Conservation (phyloP, 2,888 invertebrate genomes). For the Phortica okadai region DNA sequence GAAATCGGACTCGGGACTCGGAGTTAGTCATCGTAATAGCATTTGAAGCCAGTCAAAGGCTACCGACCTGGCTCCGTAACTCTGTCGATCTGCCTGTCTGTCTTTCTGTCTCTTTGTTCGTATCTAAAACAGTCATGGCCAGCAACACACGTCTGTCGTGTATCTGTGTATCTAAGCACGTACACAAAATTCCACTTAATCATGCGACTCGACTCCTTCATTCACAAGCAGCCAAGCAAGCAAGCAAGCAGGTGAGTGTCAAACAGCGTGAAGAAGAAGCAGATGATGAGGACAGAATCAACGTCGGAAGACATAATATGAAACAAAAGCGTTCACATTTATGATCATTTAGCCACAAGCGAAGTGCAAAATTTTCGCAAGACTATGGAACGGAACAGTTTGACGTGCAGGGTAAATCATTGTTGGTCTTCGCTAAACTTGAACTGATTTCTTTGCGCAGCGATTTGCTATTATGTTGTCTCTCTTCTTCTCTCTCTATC, state of each 20-base stretch:
- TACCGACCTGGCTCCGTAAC: not conserved
- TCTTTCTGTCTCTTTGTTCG: not conserved
- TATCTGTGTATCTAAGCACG: conserved; percentile 14
- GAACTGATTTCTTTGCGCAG: conserved; percentile 5
- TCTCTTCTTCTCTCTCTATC: too few species aligned
- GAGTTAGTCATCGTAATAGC: not conserved
- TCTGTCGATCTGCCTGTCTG: not conserved
- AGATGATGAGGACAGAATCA: not conserved
- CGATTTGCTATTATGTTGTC: not conserved
- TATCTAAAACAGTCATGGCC: not conserved
- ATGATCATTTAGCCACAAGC: not conserved
- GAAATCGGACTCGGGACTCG: not conserved
- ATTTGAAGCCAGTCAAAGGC: not conserved
- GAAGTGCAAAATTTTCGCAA: not conserved
- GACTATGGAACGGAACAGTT: not conserved
- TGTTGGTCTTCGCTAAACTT: not conserved
- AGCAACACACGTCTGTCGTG: not conserved
- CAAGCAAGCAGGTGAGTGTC: not conserved
- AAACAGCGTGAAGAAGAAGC: not conserved
- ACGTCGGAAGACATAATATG: too few species aligned
- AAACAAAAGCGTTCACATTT: not conserved
- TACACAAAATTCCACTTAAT: conserved; percentile 31
- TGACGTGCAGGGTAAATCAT: not conserved
- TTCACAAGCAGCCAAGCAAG: conserved; percentile 40
- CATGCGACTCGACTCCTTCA: conserved; percentile 12